Evolutionary conservation across 2,113 vertebrate genomes (phyloP).

Genomic region (Aplodontia rufa): DNA sequence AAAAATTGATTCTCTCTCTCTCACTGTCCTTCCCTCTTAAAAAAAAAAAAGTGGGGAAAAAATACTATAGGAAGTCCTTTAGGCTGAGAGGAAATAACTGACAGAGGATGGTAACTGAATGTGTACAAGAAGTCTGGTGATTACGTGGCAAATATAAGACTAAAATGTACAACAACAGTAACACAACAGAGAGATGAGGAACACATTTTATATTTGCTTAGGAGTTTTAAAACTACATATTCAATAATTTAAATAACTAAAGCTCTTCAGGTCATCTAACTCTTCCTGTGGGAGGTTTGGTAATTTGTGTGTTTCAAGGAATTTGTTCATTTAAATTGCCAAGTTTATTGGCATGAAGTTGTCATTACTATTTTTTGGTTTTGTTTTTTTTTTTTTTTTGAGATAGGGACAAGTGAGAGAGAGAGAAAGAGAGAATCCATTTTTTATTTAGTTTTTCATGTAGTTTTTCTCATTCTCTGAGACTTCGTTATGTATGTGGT

Average conservation of each 20-base stretch:
- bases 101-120: neutral
- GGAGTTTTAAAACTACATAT: no score
- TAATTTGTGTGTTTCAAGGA: constrained; percentile 13
- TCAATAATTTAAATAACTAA: neutral
- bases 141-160: neutral
- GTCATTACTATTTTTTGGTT: neutral
- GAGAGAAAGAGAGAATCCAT: no score
- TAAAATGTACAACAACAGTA: neutral
- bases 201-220: constrained; percentile 24
- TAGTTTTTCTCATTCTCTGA: no score
- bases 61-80: neutral
- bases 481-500: no score
- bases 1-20: no score
- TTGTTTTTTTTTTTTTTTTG: no score
- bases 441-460: no score
- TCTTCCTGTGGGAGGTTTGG: neutral
- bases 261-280: neutral
- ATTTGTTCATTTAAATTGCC: neutral
- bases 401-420: no score
- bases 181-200: neutral
- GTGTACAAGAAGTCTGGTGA: neutral
- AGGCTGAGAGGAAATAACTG: neutral
- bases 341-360: constrained; percentile 33
- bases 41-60: neutral
- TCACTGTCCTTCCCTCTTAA: no score